Conservation (phyloP, 1,140 invertebrate genomes). For the Coelopa frigida region DNA sequence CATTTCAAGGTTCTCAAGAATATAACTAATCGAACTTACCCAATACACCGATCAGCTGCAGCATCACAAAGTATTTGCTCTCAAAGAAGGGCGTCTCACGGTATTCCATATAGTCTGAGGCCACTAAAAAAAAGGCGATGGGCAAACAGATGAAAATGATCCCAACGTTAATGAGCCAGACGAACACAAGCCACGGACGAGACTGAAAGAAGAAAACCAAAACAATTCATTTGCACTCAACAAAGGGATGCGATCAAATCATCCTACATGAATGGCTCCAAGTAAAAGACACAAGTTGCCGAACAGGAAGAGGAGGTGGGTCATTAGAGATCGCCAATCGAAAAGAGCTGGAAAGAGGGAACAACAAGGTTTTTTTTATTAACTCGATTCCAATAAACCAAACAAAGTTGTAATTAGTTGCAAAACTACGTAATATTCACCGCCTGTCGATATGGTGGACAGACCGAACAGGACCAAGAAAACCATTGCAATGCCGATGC, state of each 20-base stretch:
- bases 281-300: slow-evolving; percentile 25
- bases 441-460: not conserved
- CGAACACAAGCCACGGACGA: slow-evolving; percentile 18
- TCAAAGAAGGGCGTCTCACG: slow-evolving; percentile 20
- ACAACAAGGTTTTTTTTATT: not conserved
- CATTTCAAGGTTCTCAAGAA: not conserved
- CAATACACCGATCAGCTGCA: slow-evolving; percentile 19
- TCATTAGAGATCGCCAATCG: slow-evolving; percentile 18
- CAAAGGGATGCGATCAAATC: not conserved
- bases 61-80: slow-evolving; percentile 19
- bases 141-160: slow-evolving; percentile 24
- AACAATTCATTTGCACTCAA: not conserved
- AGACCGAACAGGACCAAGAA: not conserved
- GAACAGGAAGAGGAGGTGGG: slow-evolving; percentile 18
- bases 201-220: slow-evolving; percentile 20
- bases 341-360: slow-evolving; percentile 2
- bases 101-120: slow-evolving; percentile 31
- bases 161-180: slow-evolving; percentile 25
- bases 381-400: too few species aligned
- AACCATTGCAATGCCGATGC: slow-evolving; percentile 5
- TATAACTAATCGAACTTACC: slow-evolving; percentile 23
- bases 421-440: too few species aligned
- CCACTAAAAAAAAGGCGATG: slow-evolving; percentile 24
- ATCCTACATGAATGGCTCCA: slow-evolving; percentile 23
- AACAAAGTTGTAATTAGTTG: too few species aligned